A percentile compares a stretch with the other conserved stretches of the same genome.
Evolutionary conservation across 2,797 vertebrate species (phyloP).

Genomic region (Megalops cyprinoides): DNA sequence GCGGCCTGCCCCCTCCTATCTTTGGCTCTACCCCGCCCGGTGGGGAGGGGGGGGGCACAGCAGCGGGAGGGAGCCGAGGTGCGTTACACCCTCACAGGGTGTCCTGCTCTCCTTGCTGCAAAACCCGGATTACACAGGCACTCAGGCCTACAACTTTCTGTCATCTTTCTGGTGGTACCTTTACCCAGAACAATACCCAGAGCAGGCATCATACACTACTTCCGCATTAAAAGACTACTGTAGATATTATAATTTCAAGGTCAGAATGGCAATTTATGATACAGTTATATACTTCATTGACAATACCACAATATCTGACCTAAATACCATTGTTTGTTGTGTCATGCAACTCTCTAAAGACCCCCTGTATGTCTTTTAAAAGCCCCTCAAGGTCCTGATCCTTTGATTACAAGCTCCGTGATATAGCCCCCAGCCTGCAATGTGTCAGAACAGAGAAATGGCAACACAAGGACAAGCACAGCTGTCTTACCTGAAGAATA

Average conservation of each 20-base stretch:
- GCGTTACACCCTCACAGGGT: neutral
- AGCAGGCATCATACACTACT: too few species aligned
- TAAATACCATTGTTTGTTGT: neutral
- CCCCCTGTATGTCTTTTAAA: neutral
- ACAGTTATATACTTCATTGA: neutral
- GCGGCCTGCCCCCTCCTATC: constrained; percentile 31
- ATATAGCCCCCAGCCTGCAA: neutral
- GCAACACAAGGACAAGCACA: neutral
- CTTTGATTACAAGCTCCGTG: neutral
- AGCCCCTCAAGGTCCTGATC: neutral
- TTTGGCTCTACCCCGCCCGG: neutral
- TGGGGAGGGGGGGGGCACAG: neutral
- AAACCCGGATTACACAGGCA: neutral
- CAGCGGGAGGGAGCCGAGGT: neutral
- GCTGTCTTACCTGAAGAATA: neutral
- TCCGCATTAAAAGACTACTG: too few species aligned
- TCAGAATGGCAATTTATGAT: neutral
- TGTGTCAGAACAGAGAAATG: neutral
- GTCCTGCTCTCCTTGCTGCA: neutral
- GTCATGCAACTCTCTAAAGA: neutral
- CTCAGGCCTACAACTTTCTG: neutral
- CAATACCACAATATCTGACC: neutral
- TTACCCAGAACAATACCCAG: neutral
- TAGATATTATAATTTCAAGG: too few species aligned
- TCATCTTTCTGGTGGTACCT: neutral